Evolutionary conservation across 2,113 vertebrate species (phyloP).

Genomic region (Ameiurus melas): DNA sequence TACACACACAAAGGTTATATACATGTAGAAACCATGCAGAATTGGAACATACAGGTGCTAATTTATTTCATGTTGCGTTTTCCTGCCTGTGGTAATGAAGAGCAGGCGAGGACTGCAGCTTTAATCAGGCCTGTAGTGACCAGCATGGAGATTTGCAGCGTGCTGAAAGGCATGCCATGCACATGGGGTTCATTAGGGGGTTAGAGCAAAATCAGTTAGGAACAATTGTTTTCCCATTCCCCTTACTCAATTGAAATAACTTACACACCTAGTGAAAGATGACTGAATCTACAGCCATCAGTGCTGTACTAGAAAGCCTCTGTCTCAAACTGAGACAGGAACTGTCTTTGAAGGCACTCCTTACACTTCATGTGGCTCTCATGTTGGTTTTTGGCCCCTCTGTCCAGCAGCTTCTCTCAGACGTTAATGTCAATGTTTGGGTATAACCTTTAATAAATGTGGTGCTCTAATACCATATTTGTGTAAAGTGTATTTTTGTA

Average conservation of each 20-base stretch:
- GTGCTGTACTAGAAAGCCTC: conserved; percentile 33
- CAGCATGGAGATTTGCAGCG: conserved; percentile 72
- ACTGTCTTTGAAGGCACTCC: conserved; percentile 22
- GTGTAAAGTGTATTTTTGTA: neutral
- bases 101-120: conserved; percentile 75
- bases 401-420: conserved; percentile 5
- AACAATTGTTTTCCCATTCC: conserved; percentile 80
- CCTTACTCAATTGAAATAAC: conserved; percentile 66
- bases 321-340: conserved; percentile 22
- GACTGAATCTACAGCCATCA: conserved; percentile 58
- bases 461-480: neutral
- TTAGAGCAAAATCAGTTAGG: conserved; percentile 77
- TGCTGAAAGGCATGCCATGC: conserved; percentile 75
- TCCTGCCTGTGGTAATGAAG: conserved; percentile 72
- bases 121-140: conserved; percentile 77
- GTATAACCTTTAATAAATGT: neutral
- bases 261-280: conserved; percentile 54
- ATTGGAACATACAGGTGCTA: conserved; percentile 79
- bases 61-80: conserved; percentile 72
- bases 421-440: neutral
- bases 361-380: neutral
- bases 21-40: conserved; percentile 67
- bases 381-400: conserved; percentile 17
- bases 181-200: conserved; percentile 80
- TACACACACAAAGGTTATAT: conserved; percentile 69